phyloP scores from a whole-genome alignment of 2,888 invertebrate species.

The Scrobipalpa costella region DNA sequence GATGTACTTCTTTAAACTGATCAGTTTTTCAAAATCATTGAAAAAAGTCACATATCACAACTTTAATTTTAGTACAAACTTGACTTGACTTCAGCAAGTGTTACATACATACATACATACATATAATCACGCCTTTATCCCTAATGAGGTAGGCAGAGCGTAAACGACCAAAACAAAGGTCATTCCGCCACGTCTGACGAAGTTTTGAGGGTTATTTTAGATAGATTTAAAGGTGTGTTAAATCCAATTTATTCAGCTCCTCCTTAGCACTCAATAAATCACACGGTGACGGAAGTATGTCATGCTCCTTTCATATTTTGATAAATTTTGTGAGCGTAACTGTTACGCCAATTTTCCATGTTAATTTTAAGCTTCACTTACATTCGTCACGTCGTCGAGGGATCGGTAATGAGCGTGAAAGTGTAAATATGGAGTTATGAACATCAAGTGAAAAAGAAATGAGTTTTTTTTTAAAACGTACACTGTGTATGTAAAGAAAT shows the following conservation, averaged over 20 bases:
- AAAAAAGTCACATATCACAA: too few relatives aligned
- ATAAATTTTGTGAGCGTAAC: conserved; percentile 42
- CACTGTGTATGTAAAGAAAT: neutral
- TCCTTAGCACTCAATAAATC: conserved; percentile 19
- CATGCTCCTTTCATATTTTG: conserved; percentile 20
- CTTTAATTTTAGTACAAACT: neutral
- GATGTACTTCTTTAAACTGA: too few relatives aligned
- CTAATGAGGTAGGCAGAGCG: too few relatives aligned
- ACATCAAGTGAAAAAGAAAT: neutral
- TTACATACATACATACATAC: too few relatives aligned
- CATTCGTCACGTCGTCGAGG: conserved; percentile 51
- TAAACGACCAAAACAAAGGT: too few relatives aligned
- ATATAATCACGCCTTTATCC: too few relatives aligned
- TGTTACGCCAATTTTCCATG: conserved; percentile 62
- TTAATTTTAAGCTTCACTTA: conserved; percentile 56
- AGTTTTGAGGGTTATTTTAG: too few relatives aligned
- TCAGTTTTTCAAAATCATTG: too few relatives aligned
- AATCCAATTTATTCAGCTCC: conserved; percentile 5
- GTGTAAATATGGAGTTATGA: conserved; percentile 37
- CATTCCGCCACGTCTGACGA: too few relatives aligned
- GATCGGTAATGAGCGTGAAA: conserved; percentile 56
- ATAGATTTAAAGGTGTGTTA: too few relatives aligned
- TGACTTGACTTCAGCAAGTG: neutral
- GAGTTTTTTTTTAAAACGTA: neutral
- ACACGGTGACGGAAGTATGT: conserved; percentile 20